phyloP scores from a whole-genome alignment of 1,140 invertebrate species.

The Sycophila sp. region DNA sequence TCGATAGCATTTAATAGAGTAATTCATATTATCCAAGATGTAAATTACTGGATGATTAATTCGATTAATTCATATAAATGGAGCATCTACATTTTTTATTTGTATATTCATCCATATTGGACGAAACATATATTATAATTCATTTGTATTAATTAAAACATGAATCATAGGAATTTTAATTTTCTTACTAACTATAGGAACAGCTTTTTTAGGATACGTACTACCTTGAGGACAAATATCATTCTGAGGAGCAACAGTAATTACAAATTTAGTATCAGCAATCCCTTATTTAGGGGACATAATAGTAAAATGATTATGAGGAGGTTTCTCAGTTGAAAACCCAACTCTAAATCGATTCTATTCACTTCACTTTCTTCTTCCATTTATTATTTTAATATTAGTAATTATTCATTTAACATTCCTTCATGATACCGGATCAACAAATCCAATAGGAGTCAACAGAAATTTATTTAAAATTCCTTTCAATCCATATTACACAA shows the following conservation, averaged over 20 bases:
- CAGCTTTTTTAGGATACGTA: slow-evolving; percentile 74
- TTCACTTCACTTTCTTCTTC: slow-evolving; percentile 75
- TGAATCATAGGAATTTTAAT: slow-evolving; percentile 70
- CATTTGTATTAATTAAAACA: slow-evolving; percentile 64
- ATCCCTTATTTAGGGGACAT: slow-evolving; percentile 71
- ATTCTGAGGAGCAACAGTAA: slow-evolving; percentile 77
- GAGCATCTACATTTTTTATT: slow-evolving; percentile 66
- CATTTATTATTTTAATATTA: slow-evolving; percentile 72
- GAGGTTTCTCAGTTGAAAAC: slow-evolving; percentile 73
- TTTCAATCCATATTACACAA: slow-evolving; percentile 68
- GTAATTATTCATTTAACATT: slow-evolving; percentile 72
- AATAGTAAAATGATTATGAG: slow-evolving; percentile 74
- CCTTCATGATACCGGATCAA: slow-evolving; percentile 71
- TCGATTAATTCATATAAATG: slow-evolving; percentile 68
- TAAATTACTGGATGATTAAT: slow-evolving; percentile 69
- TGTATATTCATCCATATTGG: slow-evolving; percentile 63
- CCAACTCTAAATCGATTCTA: slow-evolving; percentile 77
- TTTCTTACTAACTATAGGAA: slow-evolving; percentile 56
- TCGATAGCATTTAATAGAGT: slow-evolving; percentile 70
- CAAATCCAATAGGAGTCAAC: slow-evolving; percentile 70
- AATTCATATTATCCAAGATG: slow-evolving; percentile 66
- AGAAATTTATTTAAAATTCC: slow-evolving; percentile 64
- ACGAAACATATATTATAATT: slow-evolving; percentile 66
- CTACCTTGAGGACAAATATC: slow-evolving; percentile 79
- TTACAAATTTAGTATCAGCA: slow-evolving; percentile 76